Conservation (phyloP, 2,797 vertebrate genomes). For the Thamnophis elegans region DNA sequence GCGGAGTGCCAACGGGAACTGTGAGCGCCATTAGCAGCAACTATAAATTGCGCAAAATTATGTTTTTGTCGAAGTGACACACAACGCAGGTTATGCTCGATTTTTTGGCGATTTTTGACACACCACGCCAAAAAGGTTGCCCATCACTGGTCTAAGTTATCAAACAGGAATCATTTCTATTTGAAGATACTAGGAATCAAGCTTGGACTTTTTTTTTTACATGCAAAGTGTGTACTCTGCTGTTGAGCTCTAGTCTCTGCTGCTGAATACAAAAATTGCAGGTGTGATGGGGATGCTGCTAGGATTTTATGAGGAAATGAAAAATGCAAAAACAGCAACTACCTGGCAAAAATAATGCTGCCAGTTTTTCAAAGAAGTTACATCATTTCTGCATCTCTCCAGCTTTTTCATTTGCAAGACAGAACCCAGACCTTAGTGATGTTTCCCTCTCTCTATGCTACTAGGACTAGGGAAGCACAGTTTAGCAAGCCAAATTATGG, state of each 20-base stretch:
- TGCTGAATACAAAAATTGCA: not conserved
- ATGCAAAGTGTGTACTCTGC: not conserved
- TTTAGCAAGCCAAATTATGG: not conserved
- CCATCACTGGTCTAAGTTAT: too few relatives aligned
- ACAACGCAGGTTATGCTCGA: too few relatives aligned
- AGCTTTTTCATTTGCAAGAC: not conserved
- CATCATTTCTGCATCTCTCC: not conserved
- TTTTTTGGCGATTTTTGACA: too few relatives aligned
- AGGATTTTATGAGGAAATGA: not conserved
- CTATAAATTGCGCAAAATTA: too few relatives aligned
- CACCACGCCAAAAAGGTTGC: too few relatives aligned
- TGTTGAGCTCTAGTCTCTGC: not conserved
- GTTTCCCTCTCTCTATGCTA: not conserved
- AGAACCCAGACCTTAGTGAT: not conserved
- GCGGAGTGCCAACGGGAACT: too few relatives aligned
- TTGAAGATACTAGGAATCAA: not conserved
- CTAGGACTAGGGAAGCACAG: not conserved
- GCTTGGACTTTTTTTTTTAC: not conserved
- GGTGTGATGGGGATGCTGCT: not conserved
- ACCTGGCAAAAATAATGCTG: not conserved
- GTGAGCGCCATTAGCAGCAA: too few relatives aligned
- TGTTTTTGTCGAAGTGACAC: too few relatives aligned
- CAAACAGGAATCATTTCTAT: not conserved
- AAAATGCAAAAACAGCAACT: not conserved
- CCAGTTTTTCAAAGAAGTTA: not conserved